These are phyloP conservation scores for Rallus limicola DNA, from an alignment of 2,113 vertebrate species.

Conservation along the genomic window DNA sequence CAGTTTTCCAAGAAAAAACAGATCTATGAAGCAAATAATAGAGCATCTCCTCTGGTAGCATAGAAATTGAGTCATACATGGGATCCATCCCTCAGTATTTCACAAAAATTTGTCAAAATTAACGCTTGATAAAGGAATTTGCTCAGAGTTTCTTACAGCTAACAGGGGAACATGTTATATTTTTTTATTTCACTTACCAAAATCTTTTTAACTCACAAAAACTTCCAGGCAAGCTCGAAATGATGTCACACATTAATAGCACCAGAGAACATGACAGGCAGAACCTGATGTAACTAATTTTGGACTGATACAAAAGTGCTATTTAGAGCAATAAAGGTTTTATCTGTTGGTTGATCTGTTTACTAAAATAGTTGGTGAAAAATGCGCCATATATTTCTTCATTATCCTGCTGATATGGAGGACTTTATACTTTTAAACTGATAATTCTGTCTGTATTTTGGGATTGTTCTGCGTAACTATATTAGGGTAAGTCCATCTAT, in stretches of 20 bases:
- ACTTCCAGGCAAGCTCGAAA: constrained; percentile 41
- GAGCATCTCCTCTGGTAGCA: background rate
- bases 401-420: background rate
- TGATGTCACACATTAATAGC: background rate
- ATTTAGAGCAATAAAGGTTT: constrained; percentile 31
- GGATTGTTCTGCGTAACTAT: background rate
- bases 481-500: background rate
- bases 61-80: background rate
- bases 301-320: background rate
- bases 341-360: constrained; percentile 30
- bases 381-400: background rate
- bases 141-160: background rate
- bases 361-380: background rate
- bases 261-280: constrained; percentile 13
- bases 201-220: constrained; percentile 2
- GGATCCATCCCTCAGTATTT: background rate
- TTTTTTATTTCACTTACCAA: background rate
- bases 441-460: background rate
- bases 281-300: constrained; percentile 35
- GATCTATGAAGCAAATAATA: background rate
- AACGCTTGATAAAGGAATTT: background rate
- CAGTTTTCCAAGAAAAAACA: background rate
- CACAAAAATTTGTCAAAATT: background rate
- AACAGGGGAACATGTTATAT: background rate
- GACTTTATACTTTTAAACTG: background rate